Evolutionary conservation across 2,113 vertebrate genomes (phyloP), one percentile per base, ranked within the genome.

Genomic region (Tautogolabrus adspersus): DNA sequence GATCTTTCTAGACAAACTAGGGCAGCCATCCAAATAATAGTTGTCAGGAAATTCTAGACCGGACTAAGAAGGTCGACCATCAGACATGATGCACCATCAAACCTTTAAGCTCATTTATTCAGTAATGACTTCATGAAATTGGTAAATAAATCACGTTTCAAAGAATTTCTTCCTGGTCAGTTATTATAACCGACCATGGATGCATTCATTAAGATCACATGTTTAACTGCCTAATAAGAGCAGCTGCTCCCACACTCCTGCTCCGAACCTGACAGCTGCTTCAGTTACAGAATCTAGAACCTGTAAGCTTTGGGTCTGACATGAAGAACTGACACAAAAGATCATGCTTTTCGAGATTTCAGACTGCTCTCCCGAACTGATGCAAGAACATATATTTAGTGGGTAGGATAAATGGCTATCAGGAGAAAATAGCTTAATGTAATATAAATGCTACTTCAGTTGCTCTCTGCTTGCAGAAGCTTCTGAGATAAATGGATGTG

Each of bases 71-170:
- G 6, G 30, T 34, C 4, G 30, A 34, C 30, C 30, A 34, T 6
- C 30, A 34, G 30, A 34, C 30, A 34, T 6, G 26, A 26, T 3
- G 3, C 26, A 26, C 26, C 3, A 2, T 26, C 3, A 26, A 26
- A 26, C 26, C 26, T 26, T 26, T 26, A 26, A 26, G 26, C 26
- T 26, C 26, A 26, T 26, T 26, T 26, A 26, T 26, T 26, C 9
- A 13, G 40, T 56, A 37, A 19, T 16, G 49, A 58, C 9, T 40
- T 38, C 10, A 58, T 40, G 5, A 58, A 75, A 66, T 52, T 4
- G 52, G 54, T 37, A 57, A 74, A 75, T 75, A 61, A 58, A 69
- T 69, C 49, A 30, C n/a, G 52, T 60, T 70, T 71, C 13, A 51
- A 49, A 60, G 18, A 46, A 61, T 22, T 21, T 11, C 16, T 10